Conservation (phyloP, 2,797 vertebrate species). For the Hydrocynus forskahlii region DNA sequence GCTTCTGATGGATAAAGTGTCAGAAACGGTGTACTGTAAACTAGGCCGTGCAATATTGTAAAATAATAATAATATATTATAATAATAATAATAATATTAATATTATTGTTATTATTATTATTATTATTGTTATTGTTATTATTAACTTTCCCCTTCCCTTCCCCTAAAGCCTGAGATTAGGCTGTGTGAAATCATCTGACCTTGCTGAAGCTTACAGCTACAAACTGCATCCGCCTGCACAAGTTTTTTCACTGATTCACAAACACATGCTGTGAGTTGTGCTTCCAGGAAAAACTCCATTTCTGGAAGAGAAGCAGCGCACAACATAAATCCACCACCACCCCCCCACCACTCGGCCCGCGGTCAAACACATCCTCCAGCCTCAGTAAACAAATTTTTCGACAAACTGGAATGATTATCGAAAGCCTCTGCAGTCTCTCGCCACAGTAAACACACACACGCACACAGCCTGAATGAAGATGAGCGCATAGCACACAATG, state of each 20-base stretch:
- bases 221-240: background rate
- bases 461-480: background rate
- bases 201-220: background rate
- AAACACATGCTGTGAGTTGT: background rate
- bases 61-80: too few species aligned
- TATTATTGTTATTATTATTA: too few species aligned
- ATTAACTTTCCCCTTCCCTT: background rate
- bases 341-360: conserved; percentile 10
- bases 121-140: background rate
- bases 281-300: conserved; percentile 2
- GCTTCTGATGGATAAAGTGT: too few species aligned
- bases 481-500: background rate
- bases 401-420: conserved; percentile 31
- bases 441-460: conserved; percentile 33
- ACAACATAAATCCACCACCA: conserved; percentile 13
- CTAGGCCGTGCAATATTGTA: too few species aligned
- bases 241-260: background rate
- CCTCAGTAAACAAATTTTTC: conserved; percentile 38
- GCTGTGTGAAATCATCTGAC: background rate
- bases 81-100: too few species aligned
- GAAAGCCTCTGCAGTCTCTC: conserved; percentile 14
- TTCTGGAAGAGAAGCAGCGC: background rate
- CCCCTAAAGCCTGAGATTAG: background rate
- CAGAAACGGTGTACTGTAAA: too few species aligned
- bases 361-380: conserved; percentile 24